phyloP scores from a whole-genome alignment of 2,888 invertebrate species.

The Lochmaea crataegi region DNA sequence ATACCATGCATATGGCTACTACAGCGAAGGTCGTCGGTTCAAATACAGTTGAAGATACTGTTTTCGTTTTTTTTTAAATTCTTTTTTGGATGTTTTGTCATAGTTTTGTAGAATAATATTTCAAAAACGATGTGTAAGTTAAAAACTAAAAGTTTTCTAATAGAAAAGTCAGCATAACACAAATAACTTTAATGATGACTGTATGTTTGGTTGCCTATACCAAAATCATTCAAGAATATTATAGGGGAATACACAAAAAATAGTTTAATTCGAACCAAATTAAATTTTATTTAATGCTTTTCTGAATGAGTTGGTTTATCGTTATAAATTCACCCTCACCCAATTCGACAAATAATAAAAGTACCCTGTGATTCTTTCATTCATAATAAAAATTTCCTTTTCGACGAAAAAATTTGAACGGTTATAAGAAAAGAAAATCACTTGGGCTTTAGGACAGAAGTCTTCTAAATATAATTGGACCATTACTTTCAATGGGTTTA shows the following conservation, averaged over 20 bases:
- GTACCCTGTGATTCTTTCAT: conserved; percentile 20
- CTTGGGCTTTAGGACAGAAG: conserved; percentile 18
- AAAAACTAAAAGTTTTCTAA: too few relatives aligned
- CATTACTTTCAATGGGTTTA: conserved; percentile 17
- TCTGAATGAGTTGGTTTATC: conserved; percentile 4
- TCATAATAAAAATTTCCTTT: conserved; percentile 26
- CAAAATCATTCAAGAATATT: too few relatives aligned
- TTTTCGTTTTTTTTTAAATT: too few relatives aligned
- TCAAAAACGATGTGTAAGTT: too few relatives aligned
- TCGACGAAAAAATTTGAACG: conserved; percentile 14
- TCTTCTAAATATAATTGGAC: conserved; percentile 26
- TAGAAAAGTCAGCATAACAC: too few relatives aligned
- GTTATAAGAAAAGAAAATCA: conserved; percentile 18
- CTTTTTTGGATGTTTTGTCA: too few relatives aligned
- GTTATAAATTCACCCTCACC: conserved; percentile 19
- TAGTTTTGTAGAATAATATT: too few relatives aligned
- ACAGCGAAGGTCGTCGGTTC: too few relatives aligned
- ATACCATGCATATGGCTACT: too few relatives aligned
- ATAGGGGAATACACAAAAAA: background rate
- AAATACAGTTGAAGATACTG: too few relatives aligned
- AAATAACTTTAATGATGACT: too few relatives aligned
- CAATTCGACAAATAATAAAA: conserved; percentile 23
- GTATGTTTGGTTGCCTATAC: too few relatives aligned
- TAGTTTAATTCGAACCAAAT: background rate
- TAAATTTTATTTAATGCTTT: conserved; percentile 2